These are phyloP conservation scores for Alexandromys fortis DNA, from an alignment of 2,113 vertebrate species.

Conservation along the genomic window DNA sequence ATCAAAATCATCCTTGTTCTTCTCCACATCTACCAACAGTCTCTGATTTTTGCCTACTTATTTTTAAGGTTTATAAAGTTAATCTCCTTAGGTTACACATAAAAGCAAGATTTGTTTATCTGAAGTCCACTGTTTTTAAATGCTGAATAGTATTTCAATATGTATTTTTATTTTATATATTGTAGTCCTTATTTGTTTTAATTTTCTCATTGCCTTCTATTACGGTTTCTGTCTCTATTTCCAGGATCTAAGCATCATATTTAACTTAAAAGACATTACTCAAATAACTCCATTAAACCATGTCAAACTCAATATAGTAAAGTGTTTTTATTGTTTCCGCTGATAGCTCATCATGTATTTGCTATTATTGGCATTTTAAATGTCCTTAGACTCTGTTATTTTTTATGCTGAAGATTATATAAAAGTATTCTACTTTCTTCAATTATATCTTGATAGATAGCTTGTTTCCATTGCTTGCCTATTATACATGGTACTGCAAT, in stretches of 20 bases:
- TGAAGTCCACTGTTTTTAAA: background rate
- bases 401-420: background rate
- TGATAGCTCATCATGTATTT: background rate
- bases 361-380: background rate
- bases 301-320: background rate
- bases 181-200: background rate
- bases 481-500: background rate
- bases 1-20: background rate
- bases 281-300: background rate
- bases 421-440: background rate
- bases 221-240: background rate
- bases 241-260: background rate
- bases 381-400: background rate
- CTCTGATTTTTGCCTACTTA: background rate
- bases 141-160: background rate
- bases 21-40: background rate
- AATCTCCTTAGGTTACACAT: background rate
- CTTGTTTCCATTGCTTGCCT: background rate
- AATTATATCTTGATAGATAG: background rate
- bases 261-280: background rate
- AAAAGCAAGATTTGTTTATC: background rate
- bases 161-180: background rate
- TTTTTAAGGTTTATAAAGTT: background rate
- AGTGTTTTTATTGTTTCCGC: background rate
- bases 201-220: background rate